Percentiles rank a stretch among this genome's conserved stretches.
These are phyloP conservation scores for Drosophila pachea DNA, from an alignment of 1,140 invertebrate species.

Conservation along the genomic window DNA sequence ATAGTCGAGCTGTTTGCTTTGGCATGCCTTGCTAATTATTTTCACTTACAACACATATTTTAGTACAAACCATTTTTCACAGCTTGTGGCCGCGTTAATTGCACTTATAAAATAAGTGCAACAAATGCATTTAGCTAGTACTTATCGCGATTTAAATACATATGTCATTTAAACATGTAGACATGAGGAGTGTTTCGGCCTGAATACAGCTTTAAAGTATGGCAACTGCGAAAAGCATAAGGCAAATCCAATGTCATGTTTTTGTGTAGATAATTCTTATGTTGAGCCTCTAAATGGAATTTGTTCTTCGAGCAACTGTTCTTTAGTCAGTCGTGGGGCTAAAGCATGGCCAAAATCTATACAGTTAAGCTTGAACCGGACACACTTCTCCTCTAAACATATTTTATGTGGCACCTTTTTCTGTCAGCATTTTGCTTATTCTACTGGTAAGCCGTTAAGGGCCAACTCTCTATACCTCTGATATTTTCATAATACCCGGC, in stretches of 20 bases:
- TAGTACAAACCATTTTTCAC: slow-evolving; percentile 38
- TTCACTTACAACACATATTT: slow-evolving; percentile 34
- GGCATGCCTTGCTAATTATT: slow-evolving; percentile 32
- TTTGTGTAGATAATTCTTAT: too few species aligned
- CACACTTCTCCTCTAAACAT: slow-evolving; percentile 50
- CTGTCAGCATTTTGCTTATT: slow-evolving; percentile 66
- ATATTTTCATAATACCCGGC: slow-evolving; percentile 47
- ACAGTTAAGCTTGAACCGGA: not conserved
- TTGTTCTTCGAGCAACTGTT: too few species aligned
- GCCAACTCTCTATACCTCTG: slow-evolving; percentile 45
- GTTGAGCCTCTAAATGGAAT: too few species aligned
- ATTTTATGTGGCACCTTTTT: slow-evolving; percentile 68
- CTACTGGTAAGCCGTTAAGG: slow-evolving; percentile 61
- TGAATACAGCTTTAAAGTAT: slow-evolving; percentile 21
- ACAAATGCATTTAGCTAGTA: slow-evolving; percentile 50
- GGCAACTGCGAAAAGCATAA: not conserved
- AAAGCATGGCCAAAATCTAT: slow-evolving; percentile 4
- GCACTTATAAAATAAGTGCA: slow-evolving; percentile 35
- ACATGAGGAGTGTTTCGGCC: slow-evolving; percentile 9
- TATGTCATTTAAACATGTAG: slow-evolving; percentile 25
- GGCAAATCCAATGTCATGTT: not conserved
- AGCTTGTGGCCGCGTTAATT: slow-evolving; percentile 54
- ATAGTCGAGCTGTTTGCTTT: slow-evolving; percentile 41
- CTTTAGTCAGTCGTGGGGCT: too few species aligned
- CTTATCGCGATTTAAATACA: slow-evolving; percentile 49